Conservation (phyloP, 2,888 invertebrate genomes). For the Taphrorychus bicolor region DNA sequence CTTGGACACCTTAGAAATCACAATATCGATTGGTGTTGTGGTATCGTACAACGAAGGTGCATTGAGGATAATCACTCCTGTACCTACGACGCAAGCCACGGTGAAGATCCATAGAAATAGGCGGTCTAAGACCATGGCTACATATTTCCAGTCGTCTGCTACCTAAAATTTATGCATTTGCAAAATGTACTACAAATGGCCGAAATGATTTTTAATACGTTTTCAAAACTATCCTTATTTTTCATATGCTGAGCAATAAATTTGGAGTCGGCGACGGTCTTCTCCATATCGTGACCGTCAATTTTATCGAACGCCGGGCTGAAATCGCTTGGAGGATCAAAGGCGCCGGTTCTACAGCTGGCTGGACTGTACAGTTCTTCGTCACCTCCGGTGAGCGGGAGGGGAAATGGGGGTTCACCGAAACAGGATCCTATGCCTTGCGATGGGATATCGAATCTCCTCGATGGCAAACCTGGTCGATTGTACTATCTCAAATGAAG, state of each 20-base stretch:
- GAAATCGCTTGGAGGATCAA: conserved; percentile 68
- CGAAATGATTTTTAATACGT: conserved; percentile 60
- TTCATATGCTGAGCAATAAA: conserved; percentile 95
- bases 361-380: conserved; percentile 82
- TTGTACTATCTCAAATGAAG: too few relatives aligned
- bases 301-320: conserved; percentile 86
- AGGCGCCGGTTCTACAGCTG: conserved; percentile 59
- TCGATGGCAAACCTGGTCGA: conserved; percentile 58
- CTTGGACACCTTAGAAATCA: conserved; percentile 90
- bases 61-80: conserved; percentile 85
- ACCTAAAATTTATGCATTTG: conserved; percentile 66
- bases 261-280: conserved; percentile 89
- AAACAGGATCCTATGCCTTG: conserved; percentile 69
- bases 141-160: conserved; percentile 98
- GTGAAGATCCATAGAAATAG: conserved; percentile 96
- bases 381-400: conserved; percentile 78
- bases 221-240: conserved; percentile 94
- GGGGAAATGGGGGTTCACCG: conserved; percentile 71
- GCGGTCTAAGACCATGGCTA: conserved; percentile 94
- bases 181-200: not conserved
- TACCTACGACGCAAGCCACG: conserved; percentile 90
- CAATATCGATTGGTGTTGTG: conserved; percentile 86
- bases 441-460: conserved; percentile 70
- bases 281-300: conserved; percentile 85
- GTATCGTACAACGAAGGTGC: conserved; percentile 93